Percentiles rank a stretch among this genome's conserved stretches.
phyloP scores from a whole-genome alignment of 2,888 invertebrate genomes.

The Ectemnius lituratus region DNA sequence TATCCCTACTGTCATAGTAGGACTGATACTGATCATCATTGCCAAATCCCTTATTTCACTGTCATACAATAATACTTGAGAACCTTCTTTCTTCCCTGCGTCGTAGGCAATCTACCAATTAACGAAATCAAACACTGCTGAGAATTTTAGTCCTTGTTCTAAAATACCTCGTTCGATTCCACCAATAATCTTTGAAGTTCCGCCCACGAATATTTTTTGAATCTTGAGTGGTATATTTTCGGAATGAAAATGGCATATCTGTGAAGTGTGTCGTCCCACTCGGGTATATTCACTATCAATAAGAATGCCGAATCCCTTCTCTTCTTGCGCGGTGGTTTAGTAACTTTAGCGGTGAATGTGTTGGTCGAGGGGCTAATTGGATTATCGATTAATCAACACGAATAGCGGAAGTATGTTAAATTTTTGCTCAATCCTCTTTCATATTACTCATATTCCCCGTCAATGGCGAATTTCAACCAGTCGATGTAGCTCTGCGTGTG shows the following conservation, averaged over 20 bases:
- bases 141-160: not conserved
- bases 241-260: conserved; percentile 51
- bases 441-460: conserved; percentile 52
- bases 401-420: not conserved
- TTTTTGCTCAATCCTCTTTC: not conserved
- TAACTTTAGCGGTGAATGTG: conserved; percentile 39
- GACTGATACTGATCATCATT: conserved; percentile 42
- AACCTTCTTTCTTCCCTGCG: conserved; percentile 45
- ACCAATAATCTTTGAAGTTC: conserved; percentile 36
- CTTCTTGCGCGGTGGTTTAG: not conserved
- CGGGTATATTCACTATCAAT: not conserved
- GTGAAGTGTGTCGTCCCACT: conserved; percentile 50
- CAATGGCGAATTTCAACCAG: conserved; percentile 59
- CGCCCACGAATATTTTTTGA: conserved; percentile 47
- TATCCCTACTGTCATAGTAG: conserved; percentile 47
- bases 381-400: not conserved
- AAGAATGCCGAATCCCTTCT: conserved; percentile 22
- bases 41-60: conserved; percentile 38
- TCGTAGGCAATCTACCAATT: conserved; percentile 51
- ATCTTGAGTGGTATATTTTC: conserved; percentile 46
- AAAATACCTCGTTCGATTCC: conserved; percentile 39
- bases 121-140: not conserved
- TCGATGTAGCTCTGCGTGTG: conserved; percentile 58
- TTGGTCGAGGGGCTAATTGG: conserved; percentile 27
- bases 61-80: conserved; percentile 56